phyloP scores from a whole-genome alignment of 1,140 invertebrate genomes.

The Zaprionus ghesquierei region DNA sequence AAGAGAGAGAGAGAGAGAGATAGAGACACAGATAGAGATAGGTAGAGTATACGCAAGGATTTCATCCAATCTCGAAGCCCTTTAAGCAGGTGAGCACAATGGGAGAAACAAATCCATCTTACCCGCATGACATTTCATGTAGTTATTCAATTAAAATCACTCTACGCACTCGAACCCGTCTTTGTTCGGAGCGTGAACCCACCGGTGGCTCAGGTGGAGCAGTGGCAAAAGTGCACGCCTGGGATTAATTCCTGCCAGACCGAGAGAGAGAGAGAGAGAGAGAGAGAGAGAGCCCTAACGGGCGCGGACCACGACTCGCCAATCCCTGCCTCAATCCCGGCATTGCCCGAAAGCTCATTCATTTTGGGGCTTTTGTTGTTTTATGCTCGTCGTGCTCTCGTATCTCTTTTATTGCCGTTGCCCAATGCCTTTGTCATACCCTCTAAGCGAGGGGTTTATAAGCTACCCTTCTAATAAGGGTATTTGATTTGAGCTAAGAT shows the following conservation, averaged over 20 bases:
- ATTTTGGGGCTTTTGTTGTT: slow-evolving; percentile 63
- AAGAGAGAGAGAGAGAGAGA: not conserved
- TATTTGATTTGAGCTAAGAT: too few relatives aligned
- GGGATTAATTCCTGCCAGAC: slow-evolving; percentile 62
- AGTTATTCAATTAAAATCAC: slow-evolving; percentile 75
- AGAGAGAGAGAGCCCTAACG: not conserved
- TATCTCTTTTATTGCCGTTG: slow-evolving; percentile 60
- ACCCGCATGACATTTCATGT: slow-evolving; percentile 52
- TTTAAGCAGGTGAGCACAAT: slow-evolving; percentile 12
- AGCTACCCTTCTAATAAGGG: not conserved
- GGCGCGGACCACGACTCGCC: not conserved
- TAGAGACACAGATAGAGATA: not conserved
- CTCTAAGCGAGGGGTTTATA: not conserved
- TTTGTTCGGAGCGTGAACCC: slow-evolving; percentile 9
- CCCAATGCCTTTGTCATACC: slow-evolving; percentile 49
- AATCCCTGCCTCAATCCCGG: slow-evolving; percentile 13
- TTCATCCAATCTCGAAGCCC: not conserved
- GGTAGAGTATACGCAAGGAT: not conserved
- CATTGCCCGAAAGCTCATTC: slow-evolving; percentile 51
- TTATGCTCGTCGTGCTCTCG: slow-evolving; percentile 33
- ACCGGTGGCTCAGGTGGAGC: slow-evolving; percentile 11
- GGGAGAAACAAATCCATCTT: slow-evolving; percentile 49
- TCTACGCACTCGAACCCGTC: slow-evolving; percentile 7
- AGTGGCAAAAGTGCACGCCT: slow-evolving; percentile 58
- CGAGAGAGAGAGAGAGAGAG: not conserved